A percentile compares a stretch with the other conserved stretches of the same genome.
Conservation (phyloP, 2,888 invertebrate genomes). For the Morpho achilles region DNA sequence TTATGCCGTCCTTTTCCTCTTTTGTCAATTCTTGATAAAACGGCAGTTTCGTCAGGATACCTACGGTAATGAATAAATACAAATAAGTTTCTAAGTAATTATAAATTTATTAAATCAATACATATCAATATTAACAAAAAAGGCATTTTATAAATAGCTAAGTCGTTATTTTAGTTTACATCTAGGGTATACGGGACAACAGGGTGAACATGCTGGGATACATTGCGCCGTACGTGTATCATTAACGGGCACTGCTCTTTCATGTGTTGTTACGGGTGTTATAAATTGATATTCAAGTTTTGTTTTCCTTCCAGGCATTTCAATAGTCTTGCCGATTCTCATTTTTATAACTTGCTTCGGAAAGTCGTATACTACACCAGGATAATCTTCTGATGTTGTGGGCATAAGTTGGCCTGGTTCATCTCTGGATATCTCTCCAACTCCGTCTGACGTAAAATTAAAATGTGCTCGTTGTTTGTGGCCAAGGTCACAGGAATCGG, state of each 20-base stretch:
- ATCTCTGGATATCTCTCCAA: slow-evolving; percentile 61
- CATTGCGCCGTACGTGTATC: slow-evolving; percentile 65
- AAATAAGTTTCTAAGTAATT: slow-evolving; percentile 9
- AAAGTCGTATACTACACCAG: slow-evolving; percentile 60
- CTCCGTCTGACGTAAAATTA: slow-evolving; percentile 61
- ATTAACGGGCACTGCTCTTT: slow-evolving; percentile 47
- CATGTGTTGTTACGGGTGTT: slow-evolving; percentile 48
- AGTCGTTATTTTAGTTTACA: slow-evolving; percentile 28
- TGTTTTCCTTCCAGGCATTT: slow-evolving; percentile 62
- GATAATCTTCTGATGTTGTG: slow-evolving; percentile 46
- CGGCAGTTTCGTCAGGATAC: slow-evolving; percentile 53
- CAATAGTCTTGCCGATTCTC: slow-evolving; percentile 57
- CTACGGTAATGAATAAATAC: slow-evolving; percentile 49
- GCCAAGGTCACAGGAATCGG: slow-evolving; percentile 55
- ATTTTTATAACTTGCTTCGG: slow-evolving; percentile 63
- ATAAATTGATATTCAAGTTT: slow-evolving; percentile 67
- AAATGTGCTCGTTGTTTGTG: slow-evolving; percentile 67
- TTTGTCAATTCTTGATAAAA: slow-evolving; percentile 46
- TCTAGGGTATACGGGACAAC: slow-evolving; percentile 32
- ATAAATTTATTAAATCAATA: slow-evolving; percentile 10
- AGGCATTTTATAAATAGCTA: slow-evolving; percentile 18
- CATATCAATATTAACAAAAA: slow-evolving; percentile 16
- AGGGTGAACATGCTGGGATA: slow-evolving; percentile 40
- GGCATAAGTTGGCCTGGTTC: slow-evolving; percentile 57
- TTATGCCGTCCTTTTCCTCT: slow-evolving; percentile 40